Evolutionary conservation across 2,888 invertebrate species (phyloP), one percentile per base, ranked within the genome.

Genomic region (Brachyopa scutellaris): DNA sequence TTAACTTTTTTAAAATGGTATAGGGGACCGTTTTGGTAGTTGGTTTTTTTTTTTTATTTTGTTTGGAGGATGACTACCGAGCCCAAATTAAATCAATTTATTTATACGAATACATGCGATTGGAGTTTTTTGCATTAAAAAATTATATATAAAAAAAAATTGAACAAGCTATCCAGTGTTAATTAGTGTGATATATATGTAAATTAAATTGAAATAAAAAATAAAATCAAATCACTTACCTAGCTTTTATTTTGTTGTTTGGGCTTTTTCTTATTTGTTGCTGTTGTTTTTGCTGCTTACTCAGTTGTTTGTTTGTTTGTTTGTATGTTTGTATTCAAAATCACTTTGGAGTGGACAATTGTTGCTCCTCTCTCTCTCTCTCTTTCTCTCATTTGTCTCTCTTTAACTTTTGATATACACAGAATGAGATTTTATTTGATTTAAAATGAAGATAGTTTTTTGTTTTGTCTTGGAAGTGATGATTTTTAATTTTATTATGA

Each of bases 401-500:
- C 67, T 57, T 13, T 62, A 40, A 38, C 33, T 36, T 8, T 42
- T 47, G 33, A 59, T 61, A 53, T 62, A 79, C 53, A 69, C 62
- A 57, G 49, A n/a, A 57, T 80, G 67, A 74, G 61, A 69, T 74
- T 62, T 69, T 38, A 33, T 67, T 78, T 74, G 61, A 59, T 77
- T 64, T 67, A 47, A 76, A 69, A 67, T 70, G 59, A 53, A 83
- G 55, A 69, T 55, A 42, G 31, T 42, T 69, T 55, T 29, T 66
- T 69, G 19, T 61, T 53, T 69, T 57, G 51, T 47, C 15, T 62
- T 73, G 13, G 57, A 74, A 51, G 66, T 74, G 66, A 40, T 78
- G 36, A 47, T 33, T 23, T 47, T 57, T n/a, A n/a, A n/a, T n/a
- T n/a, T n/a, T 38, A 17, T 11, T 59, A 72, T 40, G 53, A 40